Evolutionary conservation across 1,140 invertebrate genomes (phyloP), one percentile per base, ranked within the genome.

Genomic region (Lepidotrigona ventralis): DNA sequence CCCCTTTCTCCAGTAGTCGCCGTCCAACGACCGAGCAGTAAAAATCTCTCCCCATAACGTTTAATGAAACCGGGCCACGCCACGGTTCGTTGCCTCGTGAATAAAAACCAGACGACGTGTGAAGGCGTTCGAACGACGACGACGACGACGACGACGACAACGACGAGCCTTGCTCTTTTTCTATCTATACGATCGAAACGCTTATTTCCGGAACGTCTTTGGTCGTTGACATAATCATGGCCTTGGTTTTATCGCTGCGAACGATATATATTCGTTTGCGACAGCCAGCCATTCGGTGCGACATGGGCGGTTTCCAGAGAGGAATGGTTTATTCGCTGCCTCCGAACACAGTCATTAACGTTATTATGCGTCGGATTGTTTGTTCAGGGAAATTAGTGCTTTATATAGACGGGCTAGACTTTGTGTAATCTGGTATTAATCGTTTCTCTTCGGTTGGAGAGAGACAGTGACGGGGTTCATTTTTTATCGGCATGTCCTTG

Each of bases 51-150:
- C 29, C 71, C 72, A 53, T 9, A 73, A 21, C 26, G 54, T 82
- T 82, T 70, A 77, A 63, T 46, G 75, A 51, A 58, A 69, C 21
- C 53, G 23, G 51, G 29, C 63, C 23, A 46, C 39, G 58, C 23
- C 58, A 23, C 29, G 11, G 53, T 14, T 56, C 19, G 46, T 15
- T 53, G 33, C 33, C 15, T 72, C 29, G 80, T 56, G 72, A 81
- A 81, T 81, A 76, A 81, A 81, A 81, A 81, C 51, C 58, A n/a
- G n/a, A 19, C 1, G 26, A 33, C 53, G 23, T n/a, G 39, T 46
- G 54, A 70, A 69, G n/a, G n/a, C 58, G 51, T 56, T 23, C 23
- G 5, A 51, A 21, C 26, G 58, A 12, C n/a, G 58, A 23, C 11
- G 12, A 1, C 56, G 17, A 54, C 21, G 39, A 33, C 17, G 6